These are phyloP conservation scores for Aegithalos caudatus DNA, from an alignment of 2,113 vertebrate genomes.

Conservation along the genomic window DNA sequence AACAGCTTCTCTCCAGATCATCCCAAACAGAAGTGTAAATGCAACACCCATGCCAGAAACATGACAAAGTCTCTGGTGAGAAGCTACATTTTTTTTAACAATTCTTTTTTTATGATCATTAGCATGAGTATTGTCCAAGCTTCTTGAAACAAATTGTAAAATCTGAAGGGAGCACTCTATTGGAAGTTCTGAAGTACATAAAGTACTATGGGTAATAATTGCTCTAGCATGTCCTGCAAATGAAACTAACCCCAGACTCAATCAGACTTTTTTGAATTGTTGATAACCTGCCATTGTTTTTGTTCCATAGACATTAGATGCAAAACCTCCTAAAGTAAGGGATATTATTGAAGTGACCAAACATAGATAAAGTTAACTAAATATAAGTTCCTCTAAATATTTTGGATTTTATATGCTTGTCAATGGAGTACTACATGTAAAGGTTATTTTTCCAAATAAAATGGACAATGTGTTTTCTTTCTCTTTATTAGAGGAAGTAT, in stretches of 20 bases:
- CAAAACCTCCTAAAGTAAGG: neutral
- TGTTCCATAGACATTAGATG: neutral
- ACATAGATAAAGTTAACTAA: neutral
- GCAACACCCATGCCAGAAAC: neutral
- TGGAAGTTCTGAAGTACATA: neutral
- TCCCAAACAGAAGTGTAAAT: neutral
- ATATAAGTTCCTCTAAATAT: neutral
- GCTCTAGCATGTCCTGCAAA: neutral
- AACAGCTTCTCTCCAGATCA: neutral
- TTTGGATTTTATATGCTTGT: neutral
- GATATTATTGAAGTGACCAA: neutral
- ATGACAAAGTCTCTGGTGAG: neutral
- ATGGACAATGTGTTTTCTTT: neutral
- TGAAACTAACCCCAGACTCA: neutral
- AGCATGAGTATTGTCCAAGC: neutral
- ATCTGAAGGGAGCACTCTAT: neutral
- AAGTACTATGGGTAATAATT: neutral
- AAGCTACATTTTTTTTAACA: neutral
- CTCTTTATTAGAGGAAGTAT: neutral
- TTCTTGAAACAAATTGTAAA: neutral
- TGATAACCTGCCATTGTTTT: neutral
- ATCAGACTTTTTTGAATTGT: neutral
- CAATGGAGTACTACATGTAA: neutral
- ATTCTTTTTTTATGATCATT: neutral
- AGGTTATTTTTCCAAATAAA: neutral